A percentile compares a stretch with the other conserved stretches of the same genome.
These are phyloP conservation scores for Phasia obesa DNA, from an alignment of 2,888 invertebrate genomes.

Conservation along the genomic window DNA sequence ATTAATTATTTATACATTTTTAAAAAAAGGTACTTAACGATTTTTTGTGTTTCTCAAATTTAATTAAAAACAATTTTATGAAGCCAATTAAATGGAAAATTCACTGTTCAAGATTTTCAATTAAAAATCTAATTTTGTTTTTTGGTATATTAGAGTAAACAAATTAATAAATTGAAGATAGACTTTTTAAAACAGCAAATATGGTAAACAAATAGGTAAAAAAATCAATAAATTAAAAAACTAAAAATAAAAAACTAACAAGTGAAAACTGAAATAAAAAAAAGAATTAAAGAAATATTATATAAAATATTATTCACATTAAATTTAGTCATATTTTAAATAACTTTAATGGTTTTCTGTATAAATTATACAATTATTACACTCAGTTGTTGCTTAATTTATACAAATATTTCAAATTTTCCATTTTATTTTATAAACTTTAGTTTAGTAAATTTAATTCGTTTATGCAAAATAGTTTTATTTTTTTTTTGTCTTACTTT, in stretches of 20 bases:
- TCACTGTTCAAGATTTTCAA: slow-evolving; percentile 19
- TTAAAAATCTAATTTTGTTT: background rate
- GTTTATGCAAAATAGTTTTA: slow-evolving; percentile 38
- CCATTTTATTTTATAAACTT: slow-evolving; percentile 14
- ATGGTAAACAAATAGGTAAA: slow-evolving; percentile 10
- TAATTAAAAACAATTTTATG: slow-evolving; percentile 21
- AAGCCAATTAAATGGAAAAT: slow-evolving; percentile 31
- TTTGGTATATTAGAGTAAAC: slow-evolving; percentile 38
- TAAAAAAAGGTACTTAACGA: slow-evolving; percentile 65
- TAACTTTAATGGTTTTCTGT: background rate
- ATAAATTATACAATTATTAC: background rate
- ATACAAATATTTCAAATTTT: slow-evolving; percentile 9
- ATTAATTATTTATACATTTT: slow-evolving; percentile 47
- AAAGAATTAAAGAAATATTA: slow-evolving; percentile 1
- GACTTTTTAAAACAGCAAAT: no score
- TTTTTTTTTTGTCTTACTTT: slow-evolving; percentile 2
- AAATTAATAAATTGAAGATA: background rate
- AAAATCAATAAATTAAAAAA: background rate
- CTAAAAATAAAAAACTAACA: slow-evolving; percentile 8
- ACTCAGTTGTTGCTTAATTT: background rate
- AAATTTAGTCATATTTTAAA: background rate
- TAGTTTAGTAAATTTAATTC: slow-evolving; percentile 30
- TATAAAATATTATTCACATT: background rate
- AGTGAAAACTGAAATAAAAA: slow-evolving; percentile 22
- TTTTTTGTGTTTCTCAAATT: slow-evolving; percentile 18